These are phyloP conservation scores for Papilio aristodemus DNA, from an alignment of 1,140 invertebrate genomes.

Conservation along the genomic window DNA sequence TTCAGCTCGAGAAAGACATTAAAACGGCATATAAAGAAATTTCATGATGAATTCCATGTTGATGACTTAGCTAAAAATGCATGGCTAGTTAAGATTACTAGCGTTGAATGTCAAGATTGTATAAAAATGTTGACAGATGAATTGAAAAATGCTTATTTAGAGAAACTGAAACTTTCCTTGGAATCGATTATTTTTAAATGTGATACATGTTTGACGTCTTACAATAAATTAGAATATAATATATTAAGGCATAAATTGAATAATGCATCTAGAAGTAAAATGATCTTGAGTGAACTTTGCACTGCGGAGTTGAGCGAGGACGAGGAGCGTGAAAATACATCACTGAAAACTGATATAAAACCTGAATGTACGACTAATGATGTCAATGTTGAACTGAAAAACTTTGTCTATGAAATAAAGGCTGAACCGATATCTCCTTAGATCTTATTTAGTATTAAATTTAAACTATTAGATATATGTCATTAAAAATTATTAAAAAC, in stretches of 20 bases:
- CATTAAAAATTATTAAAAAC: too few relatives aligned
- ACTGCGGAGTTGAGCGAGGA: slow-evolving; percentile 62
- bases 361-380: slow-evolving; percentile 44
- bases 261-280: slow-evolving; percentile 46
- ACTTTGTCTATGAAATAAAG: slow-evolving; percentile 35
- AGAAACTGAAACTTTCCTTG: slow-evolving; percentile 46
- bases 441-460: slow-evolving; percentile 2
- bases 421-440: slow-evolving; percentile 42
- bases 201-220: slow-evolving; percentile 48
- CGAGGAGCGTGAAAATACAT: slow-evolving; percentile 36
- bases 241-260: slow-evolving; percentile 56
- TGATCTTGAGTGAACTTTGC: slow-evolving; percentile 63
- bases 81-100: slow-evolving; percentile 41
- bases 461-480: not conserved
- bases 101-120: slow-evolving; percentile 60
- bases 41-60: slow-evolving; percentile 58
- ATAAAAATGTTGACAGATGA: slow-evolving; percentile 57
- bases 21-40: slow-evolving; percentile 65
- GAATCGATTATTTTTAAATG: slow-evolving; percentile 60
- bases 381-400: slow-evolving; percentile 36
- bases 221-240: slow-evolving; percentile 54
- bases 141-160: slow-evolving; percentile 43
- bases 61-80: slow-evolving; percentile 61
- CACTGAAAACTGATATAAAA: slow-evolving; percentile 37
- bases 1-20: slow-evolving; percentile 67